Percentiles rank a stretch among this genome's conserved stretches.
Evolutionary conservation across 2,888 invertebrate species (phyloP).

Genomic region (Tenthredo scrophulariae): DNA sequence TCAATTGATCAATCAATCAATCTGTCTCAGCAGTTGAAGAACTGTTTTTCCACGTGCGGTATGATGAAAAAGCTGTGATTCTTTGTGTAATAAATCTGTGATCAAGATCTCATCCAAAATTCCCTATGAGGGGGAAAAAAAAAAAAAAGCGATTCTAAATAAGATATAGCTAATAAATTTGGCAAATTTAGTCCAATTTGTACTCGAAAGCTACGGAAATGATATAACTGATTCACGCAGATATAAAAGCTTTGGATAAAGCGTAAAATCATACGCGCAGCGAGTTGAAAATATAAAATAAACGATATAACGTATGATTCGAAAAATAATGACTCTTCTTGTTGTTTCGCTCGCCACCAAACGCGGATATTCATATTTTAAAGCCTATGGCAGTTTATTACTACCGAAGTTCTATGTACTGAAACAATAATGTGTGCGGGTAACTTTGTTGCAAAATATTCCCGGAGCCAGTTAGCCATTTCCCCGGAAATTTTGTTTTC

Average conservation of each 20-base stretch:
- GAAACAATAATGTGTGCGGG: neutral
- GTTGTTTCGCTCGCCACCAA: neutral
- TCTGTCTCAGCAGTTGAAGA: neutral
- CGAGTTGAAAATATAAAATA: neutral
- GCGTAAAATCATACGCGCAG: too few relatives aligned
- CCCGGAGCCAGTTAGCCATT: neutral
- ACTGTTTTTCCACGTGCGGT: neutral
- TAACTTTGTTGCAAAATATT: conserved; percentile 3
- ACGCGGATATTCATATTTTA: neutral
- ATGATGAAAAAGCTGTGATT: neutral
- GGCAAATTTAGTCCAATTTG: neutral
- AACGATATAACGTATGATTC: neutral
- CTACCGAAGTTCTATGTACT: neutral
- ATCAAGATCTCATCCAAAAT: neutral
- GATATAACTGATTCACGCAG: too few relatives aligned
- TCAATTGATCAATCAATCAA: conserved; percentile 39
- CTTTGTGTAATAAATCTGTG: neutral
- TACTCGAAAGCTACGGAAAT: too few relatives aligned
- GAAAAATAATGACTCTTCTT: conserved; percentile 1
- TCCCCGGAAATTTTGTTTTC: neutral
- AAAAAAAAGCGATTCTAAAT: neutral
- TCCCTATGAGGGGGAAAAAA: too few relatives aligned
- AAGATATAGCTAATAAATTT: neutral
- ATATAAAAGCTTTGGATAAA: too few relatives aligned
- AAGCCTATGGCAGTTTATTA: neutral